These are phyloP conservation scores for Agrochola lota DNA, from an alignment of 2,888 invertebrate species.

Conservation along the genomic window DNA sequence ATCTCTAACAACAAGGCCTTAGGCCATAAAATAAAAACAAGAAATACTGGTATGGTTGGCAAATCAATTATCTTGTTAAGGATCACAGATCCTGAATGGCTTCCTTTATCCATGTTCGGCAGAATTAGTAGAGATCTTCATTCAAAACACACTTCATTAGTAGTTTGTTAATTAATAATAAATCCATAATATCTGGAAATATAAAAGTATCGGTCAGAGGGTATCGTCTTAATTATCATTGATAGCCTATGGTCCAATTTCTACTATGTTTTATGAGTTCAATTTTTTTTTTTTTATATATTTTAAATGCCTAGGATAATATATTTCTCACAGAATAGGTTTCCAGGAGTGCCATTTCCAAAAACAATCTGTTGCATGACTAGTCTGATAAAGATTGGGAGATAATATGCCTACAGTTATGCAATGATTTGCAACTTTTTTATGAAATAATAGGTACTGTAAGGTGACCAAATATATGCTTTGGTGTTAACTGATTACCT, in stretches of 20 bases:
- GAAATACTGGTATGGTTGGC: conserved; percentile 22
- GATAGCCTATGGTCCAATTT: background rate
- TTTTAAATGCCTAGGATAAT: background rate
- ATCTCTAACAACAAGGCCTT: conserved; percentile 50
- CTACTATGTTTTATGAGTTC: background rate
- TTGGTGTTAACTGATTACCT: background rate
- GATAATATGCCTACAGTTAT: conserved; percentile 30
- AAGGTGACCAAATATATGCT: background rate
- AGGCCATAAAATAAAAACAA: conserved; percentile 33
- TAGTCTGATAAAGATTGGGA: conserved; percentile 14
- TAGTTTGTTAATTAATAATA: background rate
- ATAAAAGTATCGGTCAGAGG: conserved; percentile 8
- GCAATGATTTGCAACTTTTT: conserved; percentile 40
- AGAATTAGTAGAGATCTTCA: background rate
- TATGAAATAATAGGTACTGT: background rate
- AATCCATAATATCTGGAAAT: conserved; percentile 40
- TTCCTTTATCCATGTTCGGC: conserved; percentile 9
- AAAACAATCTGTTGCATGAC: conserved; percentile 12
- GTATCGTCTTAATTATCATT: background rate
- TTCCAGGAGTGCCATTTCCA: conserved; percentile 11
- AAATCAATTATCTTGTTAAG: conserved; percentile 6
- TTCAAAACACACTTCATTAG: background rate
- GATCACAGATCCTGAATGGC: background rate
- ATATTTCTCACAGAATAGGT: background rate
- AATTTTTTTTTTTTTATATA: background rate